phyloP scores from a whole-genome alignment of 2,113 vertebrate species.

The Ibidorhyncha struthersii region DNA sequence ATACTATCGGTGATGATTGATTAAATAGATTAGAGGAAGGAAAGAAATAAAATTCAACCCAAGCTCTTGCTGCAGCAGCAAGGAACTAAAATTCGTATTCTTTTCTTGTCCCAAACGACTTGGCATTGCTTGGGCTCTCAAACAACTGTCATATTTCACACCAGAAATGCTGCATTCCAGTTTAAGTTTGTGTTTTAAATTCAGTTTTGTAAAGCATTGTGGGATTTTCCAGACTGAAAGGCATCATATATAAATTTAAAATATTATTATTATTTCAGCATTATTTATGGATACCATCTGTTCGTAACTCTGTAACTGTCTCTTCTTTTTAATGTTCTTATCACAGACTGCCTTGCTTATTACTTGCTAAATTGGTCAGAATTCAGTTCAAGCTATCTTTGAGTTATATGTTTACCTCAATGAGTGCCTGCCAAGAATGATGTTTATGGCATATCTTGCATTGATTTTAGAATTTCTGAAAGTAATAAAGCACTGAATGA shows the following conservation, averaged over 20 bases:
- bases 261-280: slow-evolving; percentile 63
- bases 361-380: slow-evolving; percentile 64
- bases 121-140: slow-evolving; percentile 47
- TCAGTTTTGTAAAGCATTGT: slow-evolving; percentile 33
- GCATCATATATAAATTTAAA: slow-evolving; percentile 60
- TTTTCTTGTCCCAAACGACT: slow-evolving; percentile 33
- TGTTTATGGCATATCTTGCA: slow-evolving; percentile 61
- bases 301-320: slow-evolving; percentile 40
- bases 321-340: slow-evolving; percentile 60
- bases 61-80: slow-evolving; percentile 1
- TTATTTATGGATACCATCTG: slow-evolving; percentile 63
- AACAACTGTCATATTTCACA: slow-evolving; percentile 60
- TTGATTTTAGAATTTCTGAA: slow-evolving; percentile 69
- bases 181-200: slow-evolving; percentile 38
- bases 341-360: slow-evolving; percentile 46
- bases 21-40: slow-evolving; percentile 22
- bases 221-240: slow-evolving; percentile 55
- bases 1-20: not conserved
- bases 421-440: slow-evolving; percentile 50
- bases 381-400: slow-evolving; percentile 52
- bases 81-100: slow-evolving; percentile 38
- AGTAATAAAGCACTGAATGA: slow-evolving; percentile 58
- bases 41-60: slow-evolving; percentile 19
- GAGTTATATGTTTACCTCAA: slow-evolving; percentile 69
- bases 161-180: slow-evolving; percentile 17